Evolutionary conservation across 2,113 vertebrate genomes (phyloP), one percentile per base, ranked within the genome.

Genomic region (Pseudopodoces humilis): DNA sequence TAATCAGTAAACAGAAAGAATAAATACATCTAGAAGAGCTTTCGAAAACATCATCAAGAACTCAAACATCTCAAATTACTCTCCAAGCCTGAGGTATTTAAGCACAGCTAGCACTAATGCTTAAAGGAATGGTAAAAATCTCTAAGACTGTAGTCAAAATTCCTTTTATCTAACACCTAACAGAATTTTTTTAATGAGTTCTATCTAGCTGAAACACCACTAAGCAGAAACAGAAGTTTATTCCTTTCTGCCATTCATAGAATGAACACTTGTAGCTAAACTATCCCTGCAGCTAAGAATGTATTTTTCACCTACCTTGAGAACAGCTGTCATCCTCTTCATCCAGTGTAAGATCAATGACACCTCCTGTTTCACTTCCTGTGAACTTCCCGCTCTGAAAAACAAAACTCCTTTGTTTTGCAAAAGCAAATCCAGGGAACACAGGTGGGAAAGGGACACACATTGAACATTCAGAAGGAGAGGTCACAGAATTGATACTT

Each of bases 261-360:
- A 13, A 77, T 33, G 24, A 92, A 55, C 50, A 93, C 43, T 50
- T 49, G 37, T 15, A 91, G 58, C 50, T 77, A 46, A 31, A 53
- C 43, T 78, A 75, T 8, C 23, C 28, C 43, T 43, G 21, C 52
- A 50, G 28, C 35, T 72, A 76, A 50, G 33, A 59, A 88, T 47
- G 41, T 56, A 47, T 70, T 79, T 84, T 70, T 64, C 43, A 82
- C 89, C 68, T 76, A 98, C 98, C 98, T 96, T 97, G 97, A 84
- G 96, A 97, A 59, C 94, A 92, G 37, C 89, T 50, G 83, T 94
- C 97, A 14, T 98, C 98, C 87, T 98, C 98, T 94, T 98, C 98
- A 96, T 98, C 98, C 90, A 98, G 92, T 35, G 98, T 98, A 90
- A 98, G 98, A 92, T 98, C 98, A 96, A 98, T 98, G 95, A 98